These are phyloP conservation scores for Tipula lateralis DNA, from an alignment of 2,888 invertebrate species.

Conservation along the genomic window DNA sequence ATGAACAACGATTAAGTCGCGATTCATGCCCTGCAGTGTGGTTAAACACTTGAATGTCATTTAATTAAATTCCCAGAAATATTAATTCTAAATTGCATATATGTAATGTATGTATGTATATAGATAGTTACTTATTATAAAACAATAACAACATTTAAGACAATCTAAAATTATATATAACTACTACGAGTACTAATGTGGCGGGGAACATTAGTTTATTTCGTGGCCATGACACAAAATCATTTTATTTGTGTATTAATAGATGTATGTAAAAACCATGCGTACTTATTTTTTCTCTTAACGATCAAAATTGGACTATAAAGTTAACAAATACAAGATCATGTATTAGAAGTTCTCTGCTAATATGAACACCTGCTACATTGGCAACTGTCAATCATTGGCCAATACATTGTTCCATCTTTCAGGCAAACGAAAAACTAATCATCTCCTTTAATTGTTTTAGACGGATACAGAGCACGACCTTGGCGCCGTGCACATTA, in stretches of 20 bases:
- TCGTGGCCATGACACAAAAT: neutral
- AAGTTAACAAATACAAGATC: neutral
- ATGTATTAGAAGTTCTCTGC: too few relatives aligned
- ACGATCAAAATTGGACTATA: neutral
- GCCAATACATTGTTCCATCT: too few relatives aligned
- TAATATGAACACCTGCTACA: too few relatives aligned
- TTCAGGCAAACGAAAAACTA: too few relatives aligned
- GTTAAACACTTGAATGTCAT: neutral
- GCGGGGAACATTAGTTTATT: neutral
- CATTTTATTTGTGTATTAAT: neutral
- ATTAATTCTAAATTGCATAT: neutral
- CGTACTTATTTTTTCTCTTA: neutral
- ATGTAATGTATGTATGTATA: too few relatives aligned
- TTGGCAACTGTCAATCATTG: too few relatives aligned
- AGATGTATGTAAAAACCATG: neutral
- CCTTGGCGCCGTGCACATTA: too few relatives aligned
- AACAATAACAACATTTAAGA: neutral
- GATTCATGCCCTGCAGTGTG: neutral
- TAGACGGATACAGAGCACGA: too few relatives aligned
- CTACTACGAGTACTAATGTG: neutral
- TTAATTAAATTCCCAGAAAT: neutral
- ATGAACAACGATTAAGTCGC: neutral
- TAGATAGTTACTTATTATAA: neutral
- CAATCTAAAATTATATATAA: slow-evolving; percentile 24
- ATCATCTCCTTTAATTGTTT: too few relatives aligned